Conservation (phyloP, 1,140 invertebrate species). For the Drosophila sproati region DNA sequence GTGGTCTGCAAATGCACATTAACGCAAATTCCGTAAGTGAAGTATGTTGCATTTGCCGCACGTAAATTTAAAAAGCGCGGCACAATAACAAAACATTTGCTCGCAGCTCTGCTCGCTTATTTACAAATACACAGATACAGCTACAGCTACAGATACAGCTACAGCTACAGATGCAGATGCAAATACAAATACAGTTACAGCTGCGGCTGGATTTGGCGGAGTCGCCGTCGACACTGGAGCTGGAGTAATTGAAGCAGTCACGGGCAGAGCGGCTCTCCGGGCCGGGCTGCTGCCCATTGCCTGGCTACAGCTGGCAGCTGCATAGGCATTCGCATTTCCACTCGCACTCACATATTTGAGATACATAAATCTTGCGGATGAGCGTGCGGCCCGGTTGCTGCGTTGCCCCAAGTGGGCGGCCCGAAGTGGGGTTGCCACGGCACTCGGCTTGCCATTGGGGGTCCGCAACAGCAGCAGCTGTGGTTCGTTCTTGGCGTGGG, state of each 20-base stretch:
- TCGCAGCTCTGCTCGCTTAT: conserved; percentile 41
- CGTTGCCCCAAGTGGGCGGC: conserved; percentile 37
- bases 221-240: conserved; percentile 9
- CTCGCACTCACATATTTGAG: conserved; percentile 69
- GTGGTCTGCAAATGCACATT: conserved; percentile 81
- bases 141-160: conserved; percentile 37
- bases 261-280: conserved; percentile 21
- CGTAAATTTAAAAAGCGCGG: conserved; percentile 82
- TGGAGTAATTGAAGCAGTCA: conserved; percentile 55
- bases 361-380: conserved; percentile 82
- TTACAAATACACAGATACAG: conserved; percentile 11
- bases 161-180: conserved; percentile 33
- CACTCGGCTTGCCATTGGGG: conserved; percentile 24
- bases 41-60: conserved; percentile 82
- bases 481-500: neutral
- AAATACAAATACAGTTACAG: conserved; percentile 32
- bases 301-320: conserved; percentile 46
- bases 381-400: conserved; percentile 66
- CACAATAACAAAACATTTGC: conserved; percentile 76
- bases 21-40: conserved; percentile 83
- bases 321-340: conserved; percentile 68
- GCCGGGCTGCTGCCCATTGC: conserved; percentile 24
- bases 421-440: conserved; percentile 36
- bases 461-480: conserved; percentile 37
- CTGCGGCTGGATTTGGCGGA: conserved; percentile 37